Base-by-base conservation (phyloP, 2,797 vertebrate species). In the Thunnus albacares region DNA sequence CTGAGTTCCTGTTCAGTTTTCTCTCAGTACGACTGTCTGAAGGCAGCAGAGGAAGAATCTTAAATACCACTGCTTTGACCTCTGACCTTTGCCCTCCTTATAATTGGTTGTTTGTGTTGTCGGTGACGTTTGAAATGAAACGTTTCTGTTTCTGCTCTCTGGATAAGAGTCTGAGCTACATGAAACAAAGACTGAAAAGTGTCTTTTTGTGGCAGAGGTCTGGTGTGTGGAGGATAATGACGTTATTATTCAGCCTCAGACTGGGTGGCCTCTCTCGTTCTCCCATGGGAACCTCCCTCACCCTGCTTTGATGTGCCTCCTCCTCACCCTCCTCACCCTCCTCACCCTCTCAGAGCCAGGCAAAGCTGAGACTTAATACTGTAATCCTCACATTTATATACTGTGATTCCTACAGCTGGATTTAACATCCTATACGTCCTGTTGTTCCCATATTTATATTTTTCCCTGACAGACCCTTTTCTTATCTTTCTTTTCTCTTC, bases 261-360 rank as follows among this genome's bases (percentile, higher is more conserved):
- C 77, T 85, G 82, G 84, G 68, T 82, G 87, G 87, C 58, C 79
- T 45, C 51, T 20, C 43, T 14, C 15, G 3, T 13, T 35, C 75
- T 80, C 79, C 73, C 87, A 87, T 81, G 83, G 82, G 83, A 89
- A 83, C 70, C 65, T 60, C 74, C 28, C 22, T 68, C 65, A 49
- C 17, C 17, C 67, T 4, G 58, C 82, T 81, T 78, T 84, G 68
- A 84, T 78, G 60, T 41, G 18, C 56, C 68, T 6, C 56, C 45
- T 15, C 58, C 51, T 51, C 38, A 28, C 24, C 70, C 47, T 1
- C 30, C 65, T 35, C 33, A 60, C n/a, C 62, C 24, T 30, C 28
- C 71, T 9, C 66, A n/a, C 20, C 24, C 52, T 35, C 81, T 59
- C 55, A 59, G 55, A 70, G 24, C 2, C 12, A 6, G 59, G 51